Evolutionary conservation across 2,797 vertebrate species (phyloP), one percentile per base, ranked within the genome.

Genomic region (Lycodopsis pacificus): DNA sequence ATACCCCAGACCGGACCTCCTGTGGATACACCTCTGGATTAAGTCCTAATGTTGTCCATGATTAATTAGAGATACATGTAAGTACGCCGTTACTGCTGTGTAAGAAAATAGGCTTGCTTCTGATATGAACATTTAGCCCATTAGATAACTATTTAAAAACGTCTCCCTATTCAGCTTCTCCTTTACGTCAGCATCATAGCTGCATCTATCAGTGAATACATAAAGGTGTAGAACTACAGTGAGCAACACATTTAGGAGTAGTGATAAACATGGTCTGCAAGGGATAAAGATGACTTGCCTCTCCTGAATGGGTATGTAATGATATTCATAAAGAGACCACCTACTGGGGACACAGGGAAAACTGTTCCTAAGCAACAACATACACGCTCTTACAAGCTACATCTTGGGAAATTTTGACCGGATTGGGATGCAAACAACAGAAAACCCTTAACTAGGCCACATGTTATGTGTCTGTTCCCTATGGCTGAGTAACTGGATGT

Each of bases 341-440:
- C 94, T 90, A 91, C 90, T 89, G 90, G 86, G 92, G 90, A 70
- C 76, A 83, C 77, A 87, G 82, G 83, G 87, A 84, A 90, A 89
- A 92, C 90, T 86, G 94, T 95, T 95, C 82, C 95, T 94, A 92
- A 94, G 95, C 95, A 95, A 95, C 94, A 94, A 94, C 92, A 91
- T 91, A 92, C 92, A 91, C 84, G 78, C 80, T 91, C 84, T 88
- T 90, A 91, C 84, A 89, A 92, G 91, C 73, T 86, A 84, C 81
- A 88, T 94, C 92, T 89, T 91, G 91, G 93, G 93, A 94, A 94
- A 94, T 93, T 90, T 89, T 92, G 91, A 90, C 89, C 86, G 83
- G 90, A 87, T 92, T 93, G 91, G 87, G 92, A 92, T 88, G 86
- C 88, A 91, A 93, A 93, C 88, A 93, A 94, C 82, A 89, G 77